Evolutionary conservation across 2,113 vertebrate genomes (phyloP).

Genomic region (Aplodontia rufa): DNA sequence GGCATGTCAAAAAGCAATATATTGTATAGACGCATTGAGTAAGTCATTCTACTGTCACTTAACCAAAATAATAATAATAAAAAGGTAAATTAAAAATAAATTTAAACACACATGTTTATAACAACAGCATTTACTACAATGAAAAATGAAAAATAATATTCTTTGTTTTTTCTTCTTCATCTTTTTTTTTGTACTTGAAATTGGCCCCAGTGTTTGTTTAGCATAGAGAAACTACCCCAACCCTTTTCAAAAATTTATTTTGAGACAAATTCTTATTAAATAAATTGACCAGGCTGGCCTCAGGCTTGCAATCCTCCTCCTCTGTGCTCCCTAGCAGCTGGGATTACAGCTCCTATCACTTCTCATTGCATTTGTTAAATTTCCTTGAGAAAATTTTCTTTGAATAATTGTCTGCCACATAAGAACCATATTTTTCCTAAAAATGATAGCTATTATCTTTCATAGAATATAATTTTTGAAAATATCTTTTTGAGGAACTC

Average conservation of each 20-base stretch:
- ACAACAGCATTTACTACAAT: neutral
- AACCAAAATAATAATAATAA: slow-evolving; percentile 13
- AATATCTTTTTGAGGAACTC: neutral
- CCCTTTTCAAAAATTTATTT: too few relatives aligned
- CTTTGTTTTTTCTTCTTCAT: too few relatives aligned
- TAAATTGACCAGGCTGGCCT: too few relatives aligned
- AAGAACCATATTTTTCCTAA: neutral
- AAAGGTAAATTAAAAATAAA: neutral
- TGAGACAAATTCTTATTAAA: too few relatives aligned
- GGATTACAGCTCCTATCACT: neutral
- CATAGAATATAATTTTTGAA: neutral
- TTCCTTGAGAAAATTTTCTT: neutral
- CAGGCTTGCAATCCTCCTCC: too few relatives aligned
- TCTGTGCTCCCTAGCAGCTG: too few relatives aligned
- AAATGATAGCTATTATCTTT: neutral
- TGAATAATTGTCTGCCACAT: neutral
- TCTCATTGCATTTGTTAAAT: neutral
- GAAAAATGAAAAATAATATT: neutral
- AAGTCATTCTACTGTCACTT: neutral
- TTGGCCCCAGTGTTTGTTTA: too few relatives aligned
- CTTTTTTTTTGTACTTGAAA: too few relatives aligned
- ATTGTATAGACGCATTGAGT: neutral
- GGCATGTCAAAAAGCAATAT: neutral
- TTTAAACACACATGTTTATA: neutral
- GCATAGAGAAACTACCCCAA: too few relatives aligned